Conservation (phyloP, 1,140 invertebrate genomes). For the Caenorhabditis briggsae region DNA sequence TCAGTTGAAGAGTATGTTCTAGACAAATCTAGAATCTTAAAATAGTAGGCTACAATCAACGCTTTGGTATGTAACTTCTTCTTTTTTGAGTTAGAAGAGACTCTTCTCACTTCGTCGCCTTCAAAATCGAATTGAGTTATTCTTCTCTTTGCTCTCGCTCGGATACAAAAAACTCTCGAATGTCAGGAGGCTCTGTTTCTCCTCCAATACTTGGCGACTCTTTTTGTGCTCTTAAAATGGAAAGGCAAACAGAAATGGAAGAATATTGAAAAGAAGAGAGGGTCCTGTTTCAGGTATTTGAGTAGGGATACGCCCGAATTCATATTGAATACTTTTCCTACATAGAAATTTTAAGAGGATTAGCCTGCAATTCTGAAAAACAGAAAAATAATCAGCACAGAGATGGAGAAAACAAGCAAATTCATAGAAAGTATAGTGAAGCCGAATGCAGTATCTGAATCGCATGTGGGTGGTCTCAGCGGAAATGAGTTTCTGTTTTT, state of each 20-base stretch:
- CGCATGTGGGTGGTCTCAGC: not conserved
- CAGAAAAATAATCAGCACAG: no score
- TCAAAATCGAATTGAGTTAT: conserved; percentile 46
- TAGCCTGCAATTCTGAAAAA: no score
- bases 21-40: not conserved
- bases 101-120: conserved; percentile 31
- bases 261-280: not conserved
- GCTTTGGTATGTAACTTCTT: not conserved
- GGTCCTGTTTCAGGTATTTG: conserved; percentile 21
- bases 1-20: no score
- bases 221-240: conserved; percentile 26
- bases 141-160: conserved; percentile 15
- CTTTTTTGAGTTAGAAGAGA: conserved; percentile 30
- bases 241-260: conserved; percentile 23
- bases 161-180: conserved; percentile 40
- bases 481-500: conserved; percentile 36
- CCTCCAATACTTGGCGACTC: not conserved
- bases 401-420: no score
- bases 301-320: not conserved
- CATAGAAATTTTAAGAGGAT: no score
- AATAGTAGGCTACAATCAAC: not conserved
- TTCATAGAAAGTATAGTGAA: no score
- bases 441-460: not conserved
- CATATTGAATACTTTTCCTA: no score
- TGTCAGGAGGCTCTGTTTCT: conserved; percentile 22